Base-by-base conservation (phyloP, 2,797 vertebrate species). In the Eupleurogrammus muticus region DNA sequence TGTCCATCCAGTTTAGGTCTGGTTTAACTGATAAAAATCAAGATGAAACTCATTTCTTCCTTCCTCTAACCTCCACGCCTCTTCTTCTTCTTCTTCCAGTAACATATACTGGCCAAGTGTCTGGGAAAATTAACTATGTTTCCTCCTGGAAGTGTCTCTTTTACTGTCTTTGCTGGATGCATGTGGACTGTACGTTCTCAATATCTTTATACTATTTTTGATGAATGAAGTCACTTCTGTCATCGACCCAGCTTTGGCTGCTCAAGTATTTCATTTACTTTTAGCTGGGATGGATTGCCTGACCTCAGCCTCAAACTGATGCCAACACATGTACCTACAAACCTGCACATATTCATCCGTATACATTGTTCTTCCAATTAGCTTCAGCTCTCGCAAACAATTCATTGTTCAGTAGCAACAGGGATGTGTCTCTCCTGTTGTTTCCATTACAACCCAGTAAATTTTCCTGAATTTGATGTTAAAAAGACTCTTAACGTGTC, bases 171-270 rank as follows among this genome's bases (percentile, higher is more conserved):
- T 40, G 20, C 38, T 44, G 24, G 5, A 53, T 53, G 24, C 19
- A n/a, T 35, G 21, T 44, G 13, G 9, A 46, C 42, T n/a, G 20
- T 47, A 36, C 14, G 9, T n/a, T 13, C 24, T 34, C 40, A n/a
- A 6, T 66, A 17, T 5, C 51, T 34, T 5, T 21, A 20, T 21
- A 32, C 52, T 20, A 11, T 47, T 55, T 34, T 48, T 14, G 32
- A 67, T 57, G 9, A 57, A 57, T 56, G 49, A 40, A 49, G 47
- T 23, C 47, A 38, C 11, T 5, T 49, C 21, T 28, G 20, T 34
- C 20, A 17, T 38, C 12, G 17, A 49, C 2, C 19, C 19, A 56
- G 20, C 53, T 11, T 56, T 66, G 16, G 34, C 53, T 66, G 36
- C 32, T 28, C 11, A 48, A 6, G 1, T 60, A 4, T 60, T 46